These are phyloP conservation scores for Ptychochromis oligacanthus DNA, from an alignment of 2,113 vertebrate species.

Conservation along the genomic window DNA sequence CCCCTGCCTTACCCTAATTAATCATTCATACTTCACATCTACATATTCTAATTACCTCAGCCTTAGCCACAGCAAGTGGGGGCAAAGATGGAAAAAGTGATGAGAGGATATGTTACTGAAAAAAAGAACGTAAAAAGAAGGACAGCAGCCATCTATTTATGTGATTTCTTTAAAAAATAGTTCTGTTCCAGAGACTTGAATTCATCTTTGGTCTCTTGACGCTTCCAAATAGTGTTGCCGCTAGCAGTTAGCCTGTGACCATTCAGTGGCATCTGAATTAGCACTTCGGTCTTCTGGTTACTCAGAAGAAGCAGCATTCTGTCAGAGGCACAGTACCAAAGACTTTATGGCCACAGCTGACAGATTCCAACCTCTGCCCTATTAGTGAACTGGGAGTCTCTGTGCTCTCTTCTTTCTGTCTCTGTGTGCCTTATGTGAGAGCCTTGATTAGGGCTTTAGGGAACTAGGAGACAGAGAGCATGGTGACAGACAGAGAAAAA, in stretches of 20 bases:
- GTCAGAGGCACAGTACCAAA: constrained; percentile 56
- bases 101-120: constrained; percentile 4
- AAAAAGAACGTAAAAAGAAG: not conserved
- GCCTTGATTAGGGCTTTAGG: constrained; percentile 74
- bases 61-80: constrained; percentile 25
- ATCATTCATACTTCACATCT: constrained; percentile 73
- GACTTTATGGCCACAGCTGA: constrained; percentile 68
- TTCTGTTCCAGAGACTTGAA: constrained; percentile 19
- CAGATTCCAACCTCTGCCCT: constrained; percentile 72
- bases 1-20: constrained; percentile 63
- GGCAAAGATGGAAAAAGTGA: constrained; percentile 10
- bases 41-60: constrained; percentile 73
- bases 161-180: not conserved
- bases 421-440: constrained; percentile 54
- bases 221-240: constrained; percentile 26
- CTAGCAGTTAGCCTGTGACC: constrained; percentile 56
- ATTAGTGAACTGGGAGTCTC: constrained; percentile 65
- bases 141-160: not conserved
- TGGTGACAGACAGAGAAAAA: constrained; percentile 28
- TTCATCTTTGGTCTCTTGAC: constrained; percentile 12
- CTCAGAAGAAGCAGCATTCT: constrained; percentile 51
- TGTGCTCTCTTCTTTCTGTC: constrained; percentile 48
- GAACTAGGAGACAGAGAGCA: constrained; percentile 56
- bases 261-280: constrained; percentile 36
- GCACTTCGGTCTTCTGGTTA: constrained; percentile 44